phyloP scores from a whole-genome alignment of 1,140 invertebrate genomes.

The Acromyrmex charruanus region DNA sequence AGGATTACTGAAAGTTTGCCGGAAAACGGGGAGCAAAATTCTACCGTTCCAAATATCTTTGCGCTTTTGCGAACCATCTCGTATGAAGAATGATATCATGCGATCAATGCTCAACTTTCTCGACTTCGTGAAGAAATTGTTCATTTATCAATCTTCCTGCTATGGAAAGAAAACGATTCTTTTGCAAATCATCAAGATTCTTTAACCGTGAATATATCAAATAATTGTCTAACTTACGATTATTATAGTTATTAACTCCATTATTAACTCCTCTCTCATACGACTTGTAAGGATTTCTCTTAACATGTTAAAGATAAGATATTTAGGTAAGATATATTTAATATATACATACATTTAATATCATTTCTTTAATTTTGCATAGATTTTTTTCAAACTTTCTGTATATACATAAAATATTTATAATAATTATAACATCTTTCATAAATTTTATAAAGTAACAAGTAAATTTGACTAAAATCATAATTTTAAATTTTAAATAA shows the following conservation, averaged over 20 bases:
- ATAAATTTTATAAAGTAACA: not conserved
- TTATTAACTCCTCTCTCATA: not conserved
- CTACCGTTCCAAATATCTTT: not conserved
- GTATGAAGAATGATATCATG: not conserved
- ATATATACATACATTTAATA: not conserved
- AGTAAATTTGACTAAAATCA: no score
- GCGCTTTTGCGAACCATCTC: not conserved
- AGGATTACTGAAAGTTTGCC: slow-evolving; percentile 38
- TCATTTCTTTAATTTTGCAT: not conserved
- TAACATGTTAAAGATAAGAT: not conserved
- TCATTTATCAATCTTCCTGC: slow-evolving; percentile 33
- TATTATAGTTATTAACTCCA: not conserved
- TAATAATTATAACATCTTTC: not conserved
- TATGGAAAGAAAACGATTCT: not conserved
- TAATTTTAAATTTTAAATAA: no score
- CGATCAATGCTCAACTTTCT: slow-evolving; percentile 16
- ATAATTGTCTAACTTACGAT: slow-evolving; percentile 1
- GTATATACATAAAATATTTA: not conserved
- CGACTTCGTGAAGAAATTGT: not conserved
- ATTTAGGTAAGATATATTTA: not conserved
- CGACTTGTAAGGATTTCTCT: not conserved
- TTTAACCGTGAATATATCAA: not conserved
- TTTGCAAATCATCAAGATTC: not conserved
- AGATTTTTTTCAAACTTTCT: not conserved
- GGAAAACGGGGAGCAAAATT: slow-evolving; percentile 21